These are phyloP conservation scores for Elaeidobius kamerunicus DNA, from an alignment of 2,888 invertebrate species.

Conservation along the genomic window DNA sequence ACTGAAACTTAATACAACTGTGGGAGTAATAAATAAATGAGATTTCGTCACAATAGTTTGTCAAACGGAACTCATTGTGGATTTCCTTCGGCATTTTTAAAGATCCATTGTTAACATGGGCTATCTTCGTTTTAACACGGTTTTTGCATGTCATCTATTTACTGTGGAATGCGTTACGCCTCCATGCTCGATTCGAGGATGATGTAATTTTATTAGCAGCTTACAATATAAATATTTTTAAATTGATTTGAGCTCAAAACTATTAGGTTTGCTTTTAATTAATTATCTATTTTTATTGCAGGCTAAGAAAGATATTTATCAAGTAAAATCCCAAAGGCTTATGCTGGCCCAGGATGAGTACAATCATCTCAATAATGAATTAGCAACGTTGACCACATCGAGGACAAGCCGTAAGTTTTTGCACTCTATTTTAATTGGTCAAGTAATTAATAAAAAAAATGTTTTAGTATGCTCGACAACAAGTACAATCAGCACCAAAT, in stretches of 20 bases:
- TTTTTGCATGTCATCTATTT: neutral
- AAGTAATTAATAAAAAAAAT: no score
- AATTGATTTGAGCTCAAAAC: no score
- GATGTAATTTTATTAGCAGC: neutral
- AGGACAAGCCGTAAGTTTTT: conserved; percentile 89
- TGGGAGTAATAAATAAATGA: neutral
- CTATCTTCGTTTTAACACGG: neutral
- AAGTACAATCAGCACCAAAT: conserved; percentile 85
- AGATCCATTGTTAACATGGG: no score
- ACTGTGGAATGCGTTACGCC: neutral
- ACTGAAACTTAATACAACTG: neutral
- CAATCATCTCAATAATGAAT: conserved; percentile 84
- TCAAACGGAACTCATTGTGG: neutral
- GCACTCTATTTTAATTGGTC: neutral
- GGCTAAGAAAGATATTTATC: conserved; percentile 96
- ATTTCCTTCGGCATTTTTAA: no score
- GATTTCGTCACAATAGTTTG: neutral
- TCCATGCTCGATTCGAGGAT: neutral
- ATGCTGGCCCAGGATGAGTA: conserved; percentile 94
- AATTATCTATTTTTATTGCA: conserved; percentile 56
- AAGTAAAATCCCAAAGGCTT: conserved; percentile 91
- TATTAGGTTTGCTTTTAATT: no score
- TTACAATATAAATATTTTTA: no score
- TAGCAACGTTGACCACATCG: conserved; percentile 81
- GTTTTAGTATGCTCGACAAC: conserved; percentile 80